These are phyloP conservation scores for Apus apus DNA, from an alignment of 2,113 vertebrate species.

Conservation along the genomic window DNA sequence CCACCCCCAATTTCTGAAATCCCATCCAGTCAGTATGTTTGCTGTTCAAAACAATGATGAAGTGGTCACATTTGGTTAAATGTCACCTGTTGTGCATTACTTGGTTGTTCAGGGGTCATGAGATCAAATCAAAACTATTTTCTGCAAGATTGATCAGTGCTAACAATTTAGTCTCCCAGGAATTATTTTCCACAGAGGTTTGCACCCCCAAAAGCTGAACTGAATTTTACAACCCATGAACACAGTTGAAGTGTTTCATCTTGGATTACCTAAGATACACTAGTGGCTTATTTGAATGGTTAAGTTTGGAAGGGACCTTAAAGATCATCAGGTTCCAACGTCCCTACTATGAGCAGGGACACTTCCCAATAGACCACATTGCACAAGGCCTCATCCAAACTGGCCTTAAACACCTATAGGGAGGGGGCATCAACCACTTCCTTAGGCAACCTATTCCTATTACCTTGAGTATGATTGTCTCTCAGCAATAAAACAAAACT, in stretches of 20 bases:
- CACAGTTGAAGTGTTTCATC: neutral
- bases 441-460: no score
- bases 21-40: neutral
- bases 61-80: neutral
- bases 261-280: neutral
- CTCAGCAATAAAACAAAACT: neutral
- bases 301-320: no score
- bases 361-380: no score
- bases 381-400: no score
- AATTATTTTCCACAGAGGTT: neutral
- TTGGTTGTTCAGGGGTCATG: neutral
- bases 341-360: no score
- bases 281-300: neutral
- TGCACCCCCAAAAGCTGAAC: neutral
- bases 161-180: neutral
- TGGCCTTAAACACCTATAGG: no score
- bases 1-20: neutral
- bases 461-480: rapidly evolving
- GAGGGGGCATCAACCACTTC: no score
- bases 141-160: neutral
- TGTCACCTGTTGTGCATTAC: neutral
- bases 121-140: neutral
- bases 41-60: neutral
- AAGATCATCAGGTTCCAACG: no score
- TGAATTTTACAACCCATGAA: neutral